Evolutionary conservation across 1,140 invertebrate species (phyloP).

Genomic region (Epicauta chinensis): DNA sequence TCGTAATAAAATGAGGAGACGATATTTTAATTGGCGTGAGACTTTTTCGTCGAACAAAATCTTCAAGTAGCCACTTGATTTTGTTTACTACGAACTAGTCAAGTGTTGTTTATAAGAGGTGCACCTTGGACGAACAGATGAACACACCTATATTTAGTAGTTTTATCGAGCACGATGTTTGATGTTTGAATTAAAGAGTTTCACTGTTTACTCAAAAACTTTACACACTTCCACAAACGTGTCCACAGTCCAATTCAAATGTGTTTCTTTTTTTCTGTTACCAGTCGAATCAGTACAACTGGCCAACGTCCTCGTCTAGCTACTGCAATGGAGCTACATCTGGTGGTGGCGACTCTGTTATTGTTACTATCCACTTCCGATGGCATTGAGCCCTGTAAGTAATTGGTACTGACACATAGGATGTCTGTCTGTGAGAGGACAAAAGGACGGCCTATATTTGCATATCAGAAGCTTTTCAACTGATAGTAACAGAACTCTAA

Average conservation of each 20-base stretch:
- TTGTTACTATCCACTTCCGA: constrained; percentile 21
- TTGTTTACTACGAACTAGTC: neutral
- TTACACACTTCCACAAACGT: too few relatives aligned
- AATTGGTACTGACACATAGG: constrained; percentile 23
- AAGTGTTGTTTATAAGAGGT: neutral
- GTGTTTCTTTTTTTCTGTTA: too few relatives aligned
- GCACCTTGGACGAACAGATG: neutral
- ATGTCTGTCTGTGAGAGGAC: constrained; percentile 18
- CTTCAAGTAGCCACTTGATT: neutral
- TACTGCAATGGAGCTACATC: constrained; percentile 12
- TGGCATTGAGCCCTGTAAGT: constrained; percentile 32
- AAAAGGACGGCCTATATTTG: constrained; percentile 25
- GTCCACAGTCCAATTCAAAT: too few relatives aligned
- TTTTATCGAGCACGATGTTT: too few relatives aligned
- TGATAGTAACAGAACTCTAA: constrained; percentile 14
- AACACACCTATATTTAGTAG: neutral
- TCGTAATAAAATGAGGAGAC: constrained; percentile 3
- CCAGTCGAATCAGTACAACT: too few relatives aligned
- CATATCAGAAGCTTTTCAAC: constrained; percentile 25
- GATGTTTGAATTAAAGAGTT: too few relatives aligned
- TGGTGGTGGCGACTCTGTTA: constrained; percentile 10
- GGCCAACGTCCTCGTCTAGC: too few relatives aligned
- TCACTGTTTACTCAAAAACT: too few relatives aligned
- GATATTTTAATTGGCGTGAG: constrained; percentile 15
- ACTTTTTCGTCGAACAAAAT: constrained; percentile 5